Base-by-base conservation (phyloP, 2,888 invertebrate genomes). In the Drosophila cognata region DNA sequence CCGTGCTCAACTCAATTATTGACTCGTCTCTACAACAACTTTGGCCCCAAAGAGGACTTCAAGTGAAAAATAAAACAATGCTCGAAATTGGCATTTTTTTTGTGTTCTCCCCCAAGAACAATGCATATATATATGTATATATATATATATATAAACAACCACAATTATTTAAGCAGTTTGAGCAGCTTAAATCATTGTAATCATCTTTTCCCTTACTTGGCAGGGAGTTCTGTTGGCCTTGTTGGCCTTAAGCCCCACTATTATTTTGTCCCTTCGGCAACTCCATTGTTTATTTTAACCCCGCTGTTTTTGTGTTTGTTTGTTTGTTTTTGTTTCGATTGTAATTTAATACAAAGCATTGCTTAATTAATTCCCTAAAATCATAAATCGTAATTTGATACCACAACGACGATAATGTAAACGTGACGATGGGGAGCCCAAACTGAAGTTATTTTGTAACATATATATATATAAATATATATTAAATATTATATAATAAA, bases 161-260 rank as follows among this genome's bases (percentile, higher is more conserved):
- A 74, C 70, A 73, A 71, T 74, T 72, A 81, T 60, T 79, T 72
- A 48, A 69, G 68, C 59, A 75, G 71, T 80, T 80, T 58, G 46
- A 63, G 62, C 68, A 71, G 76, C 74, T 86, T 79, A 81, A 88
- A 81, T 85, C 71, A 79, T 85, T 88, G 85, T 77, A 74, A 85
- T 85, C 81, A 88, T 85, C 68, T 79, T 60, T 71, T 68, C 74
- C 58, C 72, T 64, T 62, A 62, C 71, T 70, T 72, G 71, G 64
- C 25, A 64, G 62, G 64, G 46, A 68, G 55, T 61, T 74, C 71
- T 59, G 63, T 48, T 53, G 38, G 36, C n/a, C 25, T 57, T 65
- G 28, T 41, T 31, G 66, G 25, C 58, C 71, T 60, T 69, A 35
- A 56, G 63, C 43, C 61, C 61, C 61, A 57, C 55, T 65, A 48